Evolutionary conservation across 2,888 invertebrate genomes (phyloP), one percentile per base, ranked within the genome.

Genomic region (Piscicola geometra): DNA sequence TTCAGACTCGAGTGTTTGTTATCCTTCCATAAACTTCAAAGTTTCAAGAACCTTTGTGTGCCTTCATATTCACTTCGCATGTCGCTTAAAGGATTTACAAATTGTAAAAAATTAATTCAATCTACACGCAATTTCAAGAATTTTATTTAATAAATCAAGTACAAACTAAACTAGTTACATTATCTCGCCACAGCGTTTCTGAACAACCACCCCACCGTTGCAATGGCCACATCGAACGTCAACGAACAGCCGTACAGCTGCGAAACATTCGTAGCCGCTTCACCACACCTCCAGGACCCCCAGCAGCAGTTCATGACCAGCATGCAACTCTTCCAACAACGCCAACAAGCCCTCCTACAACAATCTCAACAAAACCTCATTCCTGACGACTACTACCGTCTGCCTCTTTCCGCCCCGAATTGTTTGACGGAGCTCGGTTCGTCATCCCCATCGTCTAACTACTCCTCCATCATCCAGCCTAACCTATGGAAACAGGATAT

Each of bases 401-500:
- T 71, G 0, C 52, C 71, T 47, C 71, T 71, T n/a, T 50, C 56
- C 0, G 47, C 71, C 15, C 1, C 32, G 28, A 47, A 71, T 32
- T 71, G 71, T 30, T 33, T 71, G 18, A 71, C 71, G 0, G 71
- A 71, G 3, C 33, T 71, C 18, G 56, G 71, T 21, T 35, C 67
- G 33, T 71, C 71, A 0, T 47, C 71, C 1, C 71, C 56, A 0
- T 52, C 71, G 2, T 30, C 30, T 32, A 36, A 36, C 52, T 71
- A 71, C 71, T 47, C 47, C n/a, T 71, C 71, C 30, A 35, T 70
- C 47, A 71, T 71, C 12, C 71, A 71, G 28, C 71, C 71, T 1
- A 50, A 71, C 56, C 18, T 71, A 3, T 71, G 71, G 71, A 71
- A 71, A 52, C 71, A 71, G 50, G 71, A 71, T 52, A 32, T 47